Base-by-base conservation (phyloP, 92 coral and sea anemone species). In the Paramuricea clavata region DNA sequence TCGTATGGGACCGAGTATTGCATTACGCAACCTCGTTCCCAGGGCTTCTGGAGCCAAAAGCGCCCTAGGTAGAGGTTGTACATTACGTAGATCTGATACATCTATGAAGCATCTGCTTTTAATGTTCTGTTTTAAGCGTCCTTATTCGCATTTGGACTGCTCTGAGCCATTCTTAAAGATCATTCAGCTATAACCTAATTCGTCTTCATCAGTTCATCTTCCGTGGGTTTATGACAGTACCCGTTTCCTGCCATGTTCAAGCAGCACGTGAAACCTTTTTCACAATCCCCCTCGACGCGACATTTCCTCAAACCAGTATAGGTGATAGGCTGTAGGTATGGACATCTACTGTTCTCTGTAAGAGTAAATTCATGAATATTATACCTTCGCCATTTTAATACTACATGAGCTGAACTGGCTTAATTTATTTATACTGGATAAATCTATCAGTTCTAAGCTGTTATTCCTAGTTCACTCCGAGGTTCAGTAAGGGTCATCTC, bases 231-330 rank as follows among this genome's bases (percentile, higher is more conserved):
- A 67, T 94, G 95, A 59, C 98, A 95, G 75, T 89, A 95, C 64
- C 93, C 98, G 71, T 97, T 59, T 59, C 98, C 98, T 0, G 98
- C 98, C 92, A 95, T 95, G 73, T 95, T 95, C 71, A 94, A 64
- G 62, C 98, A 95, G 31, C 98, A 95, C 0, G 89, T 91, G 28
- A 92, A 97, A 50, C 93, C 98, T 44, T 90, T 78, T 2, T 95
- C 98, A 61, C 98, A 95, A 73, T 95, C 98, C 16, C 83, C 85
- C 26, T 95, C 93, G 75, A 92, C 98, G 68, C 91, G 90, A 69
- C 98, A 95, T 22, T 82, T 52, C 83, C 86, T 90, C 82, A 87
- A 92, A 0, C 96, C 98, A 44, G 90, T 87, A 92, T 92, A 95
- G 73, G 87, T 92, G 0, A 98, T 94, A n/a, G 82, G 82, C 39